phyloP scores from a whole-genome alignment of 2,797 vertebrate species.

The Muscicapa striata region DNA sequence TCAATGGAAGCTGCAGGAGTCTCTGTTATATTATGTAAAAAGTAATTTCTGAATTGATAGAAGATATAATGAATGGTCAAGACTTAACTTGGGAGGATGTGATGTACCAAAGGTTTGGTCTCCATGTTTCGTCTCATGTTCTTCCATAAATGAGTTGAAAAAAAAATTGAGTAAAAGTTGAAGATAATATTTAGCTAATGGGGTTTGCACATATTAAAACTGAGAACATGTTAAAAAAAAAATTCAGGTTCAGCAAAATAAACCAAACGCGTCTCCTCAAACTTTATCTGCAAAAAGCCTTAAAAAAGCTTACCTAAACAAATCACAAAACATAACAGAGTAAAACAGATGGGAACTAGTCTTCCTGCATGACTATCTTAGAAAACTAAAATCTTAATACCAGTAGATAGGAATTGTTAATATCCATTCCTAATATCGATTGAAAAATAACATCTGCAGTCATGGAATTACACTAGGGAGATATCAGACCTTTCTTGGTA shows the following conservation, averaged over 20 bases:
- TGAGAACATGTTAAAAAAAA: not conserved
- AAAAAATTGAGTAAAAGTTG: not conserved
- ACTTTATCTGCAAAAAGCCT: not conserved
- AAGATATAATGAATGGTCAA: not conserved
- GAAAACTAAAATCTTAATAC: not conserved
- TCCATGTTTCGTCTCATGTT: not conserved
- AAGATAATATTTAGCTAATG: not conserved
- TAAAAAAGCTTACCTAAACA: not conserved
- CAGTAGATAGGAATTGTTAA: not conserved
- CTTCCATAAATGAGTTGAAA: not conserved
- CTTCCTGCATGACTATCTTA: not conserved
- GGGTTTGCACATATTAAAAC: not conserved
- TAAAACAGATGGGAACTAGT: not conserved
- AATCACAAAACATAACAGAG: accelerated
- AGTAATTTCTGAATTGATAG: not conserved
- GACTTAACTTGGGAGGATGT: not conserved
- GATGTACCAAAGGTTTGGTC: not conserved
- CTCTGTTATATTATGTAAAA: accelerated
- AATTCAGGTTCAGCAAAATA: not conserved
- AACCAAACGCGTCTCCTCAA: not conserved
- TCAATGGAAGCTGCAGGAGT: not conserved
- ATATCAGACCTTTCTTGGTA: not conserved
- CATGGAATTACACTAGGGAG: not conserved
- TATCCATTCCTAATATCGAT: not conserved
- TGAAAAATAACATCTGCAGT: not conserved